These are phyloP conservation scores for Holothuria glaberrima DNA, from an alignment of 35 echinoderm and acorn worm genomes.

Conservation along the genomic window DNA sequence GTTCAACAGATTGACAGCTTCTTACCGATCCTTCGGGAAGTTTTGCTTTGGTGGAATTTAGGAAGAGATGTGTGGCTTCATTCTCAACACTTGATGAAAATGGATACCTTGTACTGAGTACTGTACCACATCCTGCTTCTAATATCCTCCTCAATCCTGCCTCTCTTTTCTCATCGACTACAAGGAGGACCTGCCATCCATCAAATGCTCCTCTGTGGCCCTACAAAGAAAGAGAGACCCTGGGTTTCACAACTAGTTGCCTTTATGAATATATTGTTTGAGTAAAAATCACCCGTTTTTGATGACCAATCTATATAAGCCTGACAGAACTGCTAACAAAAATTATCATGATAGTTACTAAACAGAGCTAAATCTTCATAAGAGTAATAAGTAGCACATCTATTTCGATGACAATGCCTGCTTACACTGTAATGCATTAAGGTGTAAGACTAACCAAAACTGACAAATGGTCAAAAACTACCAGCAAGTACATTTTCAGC, in stretches of 20 bases:
- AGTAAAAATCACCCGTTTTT: background rate
- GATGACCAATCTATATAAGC: background rate
- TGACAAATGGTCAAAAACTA: too few relatives aligned
- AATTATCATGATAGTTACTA: too few relatives aligned
- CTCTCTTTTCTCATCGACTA: slow-evolving; percentile 80
- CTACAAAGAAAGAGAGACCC: background rate
- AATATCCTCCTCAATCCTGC: slow-evolving; percentile 85
- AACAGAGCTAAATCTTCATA: too few relatives aligned
- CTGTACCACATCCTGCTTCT: slow-evolving; percentile 81
- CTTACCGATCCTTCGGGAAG: slow-evolving; percentile 64
- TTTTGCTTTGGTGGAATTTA: slow-evolving; percentile 75
- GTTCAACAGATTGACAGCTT: background rate
- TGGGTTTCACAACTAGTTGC: background rate
- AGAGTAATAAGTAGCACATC: too few relatives aligned
- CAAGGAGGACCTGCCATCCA: slow-evolving; percentile 83
- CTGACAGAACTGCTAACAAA: background rate
- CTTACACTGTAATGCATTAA: too few relatives aligned
- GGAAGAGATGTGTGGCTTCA: slow-evolving; percentile 82
- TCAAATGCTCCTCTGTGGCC: slow-evolving; percentile 73
- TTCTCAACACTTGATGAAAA: slow-evolving; percentile 40
- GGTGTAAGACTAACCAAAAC: too few relatives aligned
- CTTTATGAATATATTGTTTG: background rate
- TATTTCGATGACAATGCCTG: too few relatives aligned
- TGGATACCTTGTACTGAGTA: slow-evolving; percentile 68
- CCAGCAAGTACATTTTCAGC: too few relatives aligned